These are phyloP conservation scores for Globia sparganii DNA, from an alignment of 2,888 invertebrate genomes.

Conservation along the genomic window DNA sequence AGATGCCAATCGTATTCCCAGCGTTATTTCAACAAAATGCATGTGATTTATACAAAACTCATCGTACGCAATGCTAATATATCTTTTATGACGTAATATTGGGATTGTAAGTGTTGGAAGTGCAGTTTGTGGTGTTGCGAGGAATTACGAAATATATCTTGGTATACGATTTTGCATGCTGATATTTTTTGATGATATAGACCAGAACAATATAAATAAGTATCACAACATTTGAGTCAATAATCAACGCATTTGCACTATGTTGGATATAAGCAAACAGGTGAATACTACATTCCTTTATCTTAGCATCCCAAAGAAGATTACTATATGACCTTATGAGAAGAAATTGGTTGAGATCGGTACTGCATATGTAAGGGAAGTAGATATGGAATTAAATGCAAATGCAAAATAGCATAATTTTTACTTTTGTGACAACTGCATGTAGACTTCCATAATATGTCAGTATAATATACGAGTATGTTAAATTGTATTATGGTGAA, in stretches of 20 bases:
- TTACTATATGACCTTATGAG: neutral
- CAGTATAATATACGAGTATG: constrained; percentile 21
- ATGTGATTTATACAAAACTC: constrained; percentile 84
- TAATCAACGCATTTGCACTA: neutral
- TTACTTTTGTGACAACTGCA: constrained; percentile 6
- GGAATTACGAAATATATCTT: constrained; percentile 44
- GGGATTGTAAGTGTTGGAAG: constrained; percentile 56
- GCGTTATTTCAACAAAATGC: constrained; percentile 89
- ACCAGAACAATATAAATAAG: neutral
- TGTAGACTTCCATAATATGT: constrained; percentile 5
- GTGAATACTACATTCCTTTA: neutral
- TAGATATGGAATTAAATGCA: neutral
- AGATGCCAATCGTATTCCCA: constrained; percentile 86
- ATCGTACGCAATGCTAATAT: constrained; percentile 64
- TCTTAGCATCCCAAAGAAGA: neutral
- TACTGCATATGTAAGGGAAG: neutral
- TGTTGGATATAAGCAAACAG: neutral
- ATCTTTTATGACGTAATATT: constrained; percentile 64
- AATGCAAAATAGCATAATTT: too few species aligned
- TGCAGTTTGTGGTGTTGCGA: constrained; percentile 47
- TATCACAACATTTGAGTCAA: neutral
- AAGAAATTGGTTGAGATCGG: neutral
- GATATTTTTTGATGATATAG: constrained; percentile 8
- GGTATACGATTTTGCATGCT: neutral
- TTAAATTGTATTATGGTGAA: constrained; percentile 35